Conservation (phyloP, 2,888 invertebrate species). For the Tryphoninae sp. region DNA sequence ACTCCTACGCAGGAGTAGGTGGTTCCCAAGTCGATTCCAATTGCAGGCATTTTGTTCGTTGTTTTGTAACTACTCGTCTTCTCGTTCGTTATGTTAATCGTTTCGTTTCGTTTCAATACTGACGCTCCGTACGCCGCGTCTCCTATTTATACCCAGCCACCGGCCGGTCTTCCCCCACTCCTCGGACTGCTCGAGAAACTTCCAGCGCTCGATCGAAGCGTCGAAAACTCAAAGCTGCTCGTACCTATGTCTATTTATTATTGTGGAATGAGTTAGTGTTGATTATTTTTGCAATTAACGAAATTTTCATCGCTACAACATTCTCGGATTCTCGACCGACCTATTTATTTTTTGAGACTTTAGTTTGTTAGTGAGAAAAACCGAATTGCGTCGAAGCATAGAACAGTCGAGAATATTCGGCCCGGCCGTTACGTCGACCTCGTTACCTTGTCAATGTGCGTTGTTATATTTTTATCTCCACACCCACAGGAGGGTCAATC, state of each 20-base stretch:
- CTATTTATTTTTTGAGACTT: background rate
- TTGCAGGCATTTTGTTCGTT: constrained; percentile 81
- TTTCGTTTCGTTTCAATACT: constrained; percentile 62
- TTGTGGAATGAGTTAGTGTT: background rate
- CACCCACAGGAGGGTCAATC: background rate
- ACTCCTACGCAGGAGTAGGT: constrained; percentile 82
- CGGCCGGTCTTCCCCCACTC: constrained; percentile 19
- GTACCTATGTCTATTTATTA: too few relatives aligned
- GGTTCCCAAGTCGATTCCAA: constrained; percentile 84
- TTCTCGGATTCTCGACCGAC: background rate
- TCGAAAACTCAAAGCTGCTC: constrained; percentile 14
- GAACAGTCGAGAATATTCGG: background rate
- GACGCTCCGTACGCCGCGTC: constrained; percentile 37
- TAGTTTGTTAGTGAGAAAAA: background rate
- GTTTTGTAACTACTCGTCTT: constrained; percentile 38
- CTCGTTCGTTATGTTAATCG: constrained; percentile 41
- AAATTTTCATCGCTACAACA: background rate
- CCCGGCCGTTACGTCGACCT: too few relatives aligned
- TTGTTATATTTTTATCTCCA: background rate
- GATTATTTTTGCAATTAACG: background rate
- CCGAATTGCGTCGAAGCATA: background rate
- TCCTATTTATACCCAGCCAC: constrained; percentile 58
- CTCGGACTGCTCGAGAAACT: constrained; percentile 38
- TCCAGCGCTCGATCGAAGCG: constrained; percentile 24
- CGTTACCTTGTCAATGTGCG: background rate